Percentiles rank a stretch among this genome's conserved stretches.
phyloP scores from a whole-genome alignment of 1,140 invertebrate species.

The Hyles euphorbiae region DNA sequence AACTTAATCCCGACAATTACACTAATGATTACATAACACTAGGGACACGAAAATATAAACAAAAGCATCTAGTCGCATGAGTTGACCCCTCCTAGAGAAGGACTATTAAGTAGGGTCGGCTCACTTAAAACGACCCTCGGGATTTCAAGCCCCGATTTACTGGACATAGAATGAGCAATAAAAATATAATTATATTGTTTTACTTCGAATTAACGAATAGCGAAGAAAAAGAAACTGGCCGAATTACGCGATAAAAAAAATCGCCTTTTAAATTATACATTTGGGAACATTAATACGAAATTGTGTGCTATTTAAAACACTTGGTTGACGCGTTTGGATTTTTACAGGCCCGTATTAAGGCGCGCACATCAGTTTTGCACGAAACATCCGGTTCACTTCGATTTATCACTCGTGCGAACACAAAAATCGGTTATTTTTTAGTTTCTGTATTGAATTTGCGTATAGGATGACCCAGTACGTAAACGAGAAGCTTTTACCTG shows the following conservation, averaged over 20 bases:
- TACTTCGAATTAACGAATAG: constrained; percentile 27
- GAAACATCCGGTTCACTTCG: too few relatives aligned
- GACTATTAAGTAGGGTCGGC: constrained; percentile 56
- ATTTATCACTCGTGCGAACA: too few relatives aligned
- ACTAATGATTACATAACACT: constrained; percentile 36
- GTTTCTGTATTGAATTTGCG: too few relatives aligned
- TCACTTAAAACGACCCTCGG: constrained; percentile 47
- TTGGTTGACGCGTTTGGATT: constrained; percentile 12
- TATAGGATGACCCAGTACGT: constrained; percentile 5
- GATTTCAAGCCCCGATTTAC: constrained; percentile 50
- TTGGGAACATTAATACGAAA: constrained; percentile 21
- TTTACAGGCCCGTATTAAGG: background rate
- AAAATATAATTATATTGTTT: constrained; percentile 62
- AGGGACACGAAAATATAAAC: constrained; percentile 31
- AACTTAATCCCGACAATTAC: constrained; percentile 31
- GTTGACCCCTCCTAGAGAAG: constrained; percentile 37
- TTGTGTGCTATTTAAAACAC: constrained; percentile 23
- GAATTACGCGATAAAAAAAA: constrained; percentile 21
- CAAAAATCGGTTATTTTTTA: too few relatives aligned
- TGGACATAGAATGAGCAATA: constrained; percentile 57
- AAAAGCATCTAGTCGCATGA: constrained; percentile 25
- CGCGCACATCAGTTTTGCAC: background rate
- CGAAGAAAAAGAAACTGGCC: constrained; percentile 18
- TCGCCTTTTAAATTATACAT: constrained; percentile 18
- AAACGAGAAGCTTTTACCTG: constrained; percentile 26